Percentiles rank a stretch among this genome's conserved stretches.
Conservation (phyloP, 2,113 vertebrate species). For the Craseonycteris thonglongyai region DNA sequence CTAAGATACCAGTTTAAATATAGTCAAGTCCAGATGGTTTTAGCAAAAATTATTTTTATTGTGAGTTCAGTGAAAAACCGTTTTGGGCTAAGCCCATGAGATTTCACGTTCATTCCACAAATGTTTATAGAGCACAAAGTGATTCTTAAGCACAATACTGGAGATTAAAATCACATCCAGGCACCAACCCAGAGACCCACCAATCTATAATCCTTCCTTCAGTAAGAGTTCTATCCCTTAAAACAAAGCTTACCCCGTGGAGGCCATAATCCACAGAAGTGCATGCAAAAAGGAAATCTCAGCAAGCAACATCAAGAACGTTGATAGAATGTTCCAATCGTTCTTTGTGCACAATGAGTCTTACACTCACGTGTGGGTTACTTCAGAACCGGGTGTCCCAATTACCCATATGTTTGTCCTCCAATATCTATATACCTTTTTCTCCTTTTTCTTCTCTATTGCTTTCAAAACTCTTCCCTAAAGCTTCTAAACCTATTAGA, state of each 20-base stretch:
- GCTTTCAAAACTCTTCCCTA: neutral
- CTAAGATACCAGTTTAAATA: neutral
- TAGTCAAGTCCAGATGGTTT: neutral
- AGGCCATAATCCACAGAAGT: neutral
- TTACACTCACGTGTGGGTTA: neutral
- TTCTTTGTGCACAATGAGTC: neutral
- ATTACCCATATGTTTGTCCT: neutral
- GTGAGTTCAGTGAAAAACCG: neutral
- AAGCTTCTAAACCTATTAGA: neutral
- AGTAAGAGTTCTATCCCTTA: neutral
- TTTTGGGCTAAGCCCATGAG: neutral
- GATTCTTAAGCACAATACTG: neutral
- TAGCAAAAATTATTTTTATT: neutral
- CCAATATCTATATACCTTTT: rapidly evolving
- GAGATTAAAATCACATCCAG: neutral
- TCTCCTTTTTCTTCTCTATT: neutral
- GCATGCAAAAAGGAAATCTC: neutral
- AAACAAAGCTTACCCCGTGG: neutral
- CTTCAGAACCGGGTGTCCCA: neutral
- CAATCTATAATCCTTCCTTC: neutral
- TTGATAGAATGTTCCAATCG: neutral
- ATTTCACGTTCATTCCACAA: neutral
- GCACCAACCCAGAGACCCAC: neutral
- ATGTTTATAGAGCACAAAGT: neutral
- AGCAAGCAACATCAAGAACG: neutral